A percentile compares a stretch with the other conserved stretches of the same genome.
Evolutionary conservation across 1,140 invertebrate genomes (phyloP).

Genomic region (Gryllus bimaculatus): DNA sequence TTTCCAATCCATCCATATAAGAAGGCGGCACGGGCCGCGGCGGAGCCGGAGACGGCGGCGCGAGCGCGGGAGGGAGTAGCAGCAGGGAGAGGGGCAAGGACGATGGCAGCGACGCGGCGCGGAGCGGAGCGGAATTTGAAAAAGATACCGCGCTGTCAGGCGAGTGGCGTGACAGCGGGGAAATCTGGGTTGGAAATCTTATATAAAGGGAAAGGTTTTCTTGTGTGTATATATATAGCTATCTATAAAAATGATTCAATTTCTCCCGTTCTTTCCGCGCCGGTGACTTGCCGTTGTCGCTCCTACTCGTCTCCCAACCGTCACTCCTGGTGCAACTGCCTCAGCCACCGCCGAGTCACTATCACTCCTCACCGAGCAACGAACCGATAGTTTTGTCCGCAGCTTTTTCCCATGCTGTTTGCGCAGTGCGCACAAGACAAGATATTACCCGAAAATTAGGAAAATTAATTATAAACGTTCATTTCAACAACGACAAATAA

Average conservation of each 20-base stretch:
- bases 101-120: not conserved
- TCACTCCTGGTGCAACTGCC: too few relatives aligned
- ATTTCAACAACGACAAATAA: too few relatives aligned
- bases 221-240: not conserved
- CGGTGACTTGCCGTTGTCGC: not conserved
- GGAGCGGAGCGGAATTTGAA: not conserved
- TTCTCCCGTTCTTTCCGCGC: not conserved
- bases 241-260: slow-evolving; percentile 6
- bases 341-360: too few relatives aligned
- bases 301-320: too few relatives aligned
- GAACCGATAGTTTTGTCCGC: too few relatives aligned
- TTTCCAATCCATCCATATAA: not conserved
- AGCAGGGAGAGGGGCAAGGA: not conserved
- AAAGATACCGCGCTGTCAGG: not conserved
- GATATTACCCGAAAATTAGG: too few relatives aligned
- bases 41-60: not conserved
- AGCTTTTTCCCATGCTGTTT: too few relatives aligned
- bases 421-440: too few relatives aligned
- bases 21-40: not conserved
- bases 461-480: too few relatives aligned
- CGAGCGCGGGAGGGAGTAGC: not conserved
- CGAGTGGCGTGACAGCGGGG: not conserved
- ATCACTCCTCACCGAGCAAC: too few relatives aligned
- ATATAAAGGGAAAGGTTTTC: not conserved
- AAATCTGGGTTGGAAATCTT: not conserved